Evolutionary conservation across 92 coral and sea anemone species (phyloP).

Genomic region (Paramuricea clavata): DNA sequence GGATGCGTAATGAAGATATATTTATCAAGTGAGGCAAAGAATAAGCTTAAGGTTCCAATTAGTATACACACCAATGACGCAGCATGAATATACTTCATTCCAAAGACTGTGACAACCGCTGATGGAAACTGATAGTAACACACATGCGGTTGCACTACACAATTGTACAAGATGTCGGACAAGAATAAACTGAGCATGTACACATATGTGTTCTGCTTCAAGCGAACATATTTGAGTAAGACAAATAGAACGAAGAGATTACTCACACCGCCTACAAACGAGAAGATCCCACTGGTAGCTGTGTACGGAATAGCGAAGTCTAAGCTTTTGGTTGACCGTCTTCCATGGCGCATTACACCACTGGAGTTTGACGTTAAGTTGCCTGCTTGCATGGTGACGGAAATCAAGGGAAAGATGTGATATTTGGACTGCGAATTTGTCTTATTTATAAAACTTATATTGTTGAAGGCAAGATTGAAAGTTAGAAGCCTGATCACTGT

Average conservation of each 20-base stretch:
- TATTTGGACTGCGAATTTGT: no score
- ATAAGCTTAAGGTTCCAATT: constrained; percentile 2
- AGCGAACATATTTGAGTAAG: neutral
- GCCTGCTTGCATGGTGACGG: neutral
- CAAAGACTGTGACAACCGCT: neutral
- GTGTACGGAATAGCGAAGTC: constrained; percentile 25
- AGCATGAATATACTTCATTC: neutral
- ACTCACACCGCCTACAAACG: constrained; percentile 1
- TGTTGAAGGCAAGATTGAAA: no score
- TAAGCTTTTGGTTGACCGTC: neutral
- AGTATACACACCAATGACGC: neutral
- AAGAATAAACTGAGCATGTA: constrained; percentile 38
- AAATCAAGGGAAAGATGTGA: no score
- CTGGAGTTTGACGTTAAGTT: constrained; percentile 3
- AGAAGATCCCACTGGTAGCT: constrained; percentile 4
- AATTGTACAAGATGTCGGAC: constrained; percentile 34
- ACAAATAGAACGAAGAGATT: constrained; percentile 25
- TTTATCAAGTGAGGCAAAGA: constrained; percentile 33
- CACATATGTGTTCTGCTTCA: neutral
- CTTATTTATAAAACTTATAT: no score
- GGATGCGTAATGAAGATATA: constrained; percentile 21
- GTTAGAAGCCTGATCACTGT: no score
- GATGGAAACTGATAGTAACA: neutral
- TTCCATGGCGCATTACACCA: neutral
- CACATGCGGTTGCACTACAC: constrained; percentile 20